A percentile compares a stretch with the other conserved stretches of the same genome.
phyloP scores from a whole-genome alignment of 2,113 vertebrate genomes.

The Clupea harengus region DNA sequence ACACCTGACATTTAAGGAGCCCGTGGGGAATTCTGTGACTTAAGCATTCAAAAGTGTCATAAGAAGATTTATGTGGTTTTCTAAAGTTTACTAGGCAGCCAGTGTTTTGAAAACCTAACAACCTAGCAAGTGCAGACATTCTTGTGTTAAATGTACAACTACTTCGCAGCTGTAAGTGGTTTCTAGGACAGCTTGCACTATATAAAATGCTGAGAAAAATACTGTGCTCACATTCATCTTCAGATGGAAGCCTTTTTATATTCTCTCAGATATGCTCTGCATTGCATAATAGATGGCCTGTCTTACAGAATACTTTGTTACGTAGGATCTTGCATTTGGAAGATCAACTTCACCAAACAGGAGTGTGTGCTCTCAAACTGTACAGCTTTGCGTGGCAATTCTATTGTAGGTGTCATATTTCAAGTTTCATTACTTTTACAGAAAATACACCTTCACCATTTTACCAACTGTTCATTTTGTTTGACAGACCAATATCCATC shows the following conservation, averaged over 20 bases:
- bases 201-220: background rate
- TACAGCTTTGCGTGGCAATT: background rate
- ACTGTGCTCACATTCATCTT: background rate
- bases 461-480: background rate
- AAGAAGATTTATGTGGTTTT: constrained; percentile 4
- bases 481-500: background rate
- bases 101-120: background rate
- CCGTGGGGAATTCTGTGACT: background rate
- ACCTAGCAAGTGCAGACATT: background rate
- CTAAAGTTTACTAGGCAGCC: background rate
- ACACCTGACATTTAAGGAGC: background rate
- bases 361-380: background rate
- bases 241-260: background rate
- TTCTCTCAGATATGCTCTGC: constrained; percentile 13
- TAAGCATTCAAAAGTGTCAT: background rate
- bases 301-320: background rate
- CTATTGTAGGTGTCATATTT: background rate
- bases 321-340: background rate
- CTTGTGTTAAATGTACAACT: background rate
- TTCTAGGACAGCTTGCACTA: background rate
- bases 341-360: background rate
- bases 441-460: background rate
- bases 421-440: background rate
- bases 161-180: constrained; percentile 10
- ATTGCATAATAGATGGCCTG: constrained; percentile 6